phyloP scores from a whole-genome alignment of 2,113 vertebrate species.

The Calypte anna region DNA sequence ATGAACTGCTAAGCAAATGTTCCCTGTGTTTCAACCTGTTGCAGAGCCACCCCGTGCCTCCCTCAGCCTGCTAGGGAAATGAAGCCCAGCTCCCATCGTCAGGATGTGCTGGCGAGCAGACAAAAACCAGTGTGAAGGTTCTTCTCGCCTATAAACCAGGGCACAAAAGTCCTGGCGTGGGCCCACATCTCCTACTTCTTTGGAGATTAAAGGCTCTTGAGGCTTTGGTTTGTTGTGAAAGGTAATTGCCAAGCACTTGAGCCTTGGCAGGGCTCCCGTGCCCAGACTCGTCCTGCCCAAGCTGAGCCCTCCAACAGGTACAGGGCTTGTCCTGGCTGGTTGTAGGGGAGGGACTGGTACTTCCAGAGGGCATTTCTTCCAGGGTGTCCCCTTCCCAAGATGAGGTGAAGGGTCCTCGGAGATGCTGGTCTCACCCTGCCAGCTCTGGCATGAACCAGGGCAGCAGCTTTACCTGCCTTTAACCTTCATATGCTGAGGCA shows the following conservation, averaged over 20 bases:
- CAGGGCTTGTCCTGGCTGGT: neutral
- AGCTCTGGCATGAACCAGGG: rapidly evolving
- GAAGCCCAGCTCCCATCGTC: neutral
- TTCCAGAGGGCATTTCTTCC: neutral
- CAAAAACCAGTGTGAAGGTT: neutral
- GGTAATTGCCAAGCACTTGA: slow-evolving; percentile 24
- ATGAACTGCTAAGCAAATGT: neutral
- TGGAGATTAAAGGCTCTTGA: slow-evolving; percentile 21
- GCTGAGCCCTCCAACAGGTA: neutral
- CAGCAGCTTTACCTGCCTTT: neutral
- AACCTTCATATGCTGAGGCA: rapidly evolving
- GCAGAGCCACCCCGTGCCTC: neutral
- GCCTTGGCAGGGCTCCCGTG: neutral
- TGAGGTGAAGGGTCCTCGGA: rapidly evolving
- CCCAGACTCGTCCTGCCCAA: neutral
- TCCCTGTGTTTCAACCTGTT: neutral
- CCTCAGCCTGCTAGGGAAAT: neutral
- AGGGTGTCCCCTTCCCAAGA: neutral
- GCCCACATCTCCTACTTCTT: neutral
- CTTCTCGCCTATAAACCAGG: neutral
- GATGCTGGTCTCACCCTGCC: rapidly evolving
- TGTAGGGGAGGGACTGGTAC: neutral
- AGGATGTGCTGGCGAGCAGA: rapidly evolving
- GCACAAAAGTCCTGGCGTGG: neutral
- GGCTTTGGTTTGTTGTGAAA: slow-evolving; percentile 56